Conservation (phyloP, 2,113 vertebrate species). For the Noctilio leporinus region DNA sequence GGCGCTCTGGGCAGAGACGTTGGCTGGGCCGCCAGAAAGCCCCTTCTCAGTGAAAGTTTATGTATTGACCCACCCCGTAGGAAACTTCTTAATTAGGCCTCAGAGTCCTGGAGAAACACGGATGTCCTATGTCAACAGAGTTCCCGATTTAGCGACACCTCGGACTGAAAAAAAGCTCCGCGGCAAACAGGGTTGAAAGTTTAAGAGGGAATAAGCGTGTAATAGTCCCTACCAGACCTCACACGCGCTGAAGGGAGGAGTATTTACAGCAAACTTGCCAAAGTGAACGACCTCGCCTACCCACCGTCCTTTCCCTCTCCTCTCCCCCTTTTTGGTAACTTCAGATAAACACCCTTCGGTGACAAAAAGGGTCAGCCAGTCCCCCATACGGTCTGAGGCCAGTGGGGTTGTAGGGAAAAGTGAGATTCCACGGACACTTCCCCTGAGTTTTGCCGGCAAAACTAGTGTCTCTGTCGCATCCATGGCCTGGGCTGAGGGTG, state of each 20-base stretch:
- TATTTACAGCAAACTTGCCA: slow-evolving; percentile 76
- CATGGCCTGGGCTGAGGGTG: neutral
- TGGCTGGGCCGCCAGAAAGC: neutral
- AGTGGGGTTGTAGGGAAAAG: neutral
- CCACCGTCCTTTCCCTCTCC: neutral
- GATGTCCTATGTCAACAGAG: slow-evolving; percentile 75
- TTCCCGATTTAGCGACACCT: slow-evolving; percentile 80
- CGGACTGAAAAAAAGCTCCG: slow-evolving; percentile 76
- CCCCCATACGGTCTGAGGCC: slow-evolving; percentile 26
- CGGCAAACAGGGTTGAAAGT: slow-evolving; percentile 74
- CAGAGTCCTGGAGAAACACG: slow-evolving; percentile 67
- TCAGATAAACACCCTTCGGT: slow-evolving; percentile 69
- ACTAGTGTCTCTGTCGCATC: too few relatives aligned
- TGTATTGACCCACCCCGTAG: slow-evolving; percentile 70
- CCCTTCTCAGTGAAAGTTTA: slow-evolving; percentile 72
- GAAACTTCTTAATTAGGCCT: slow-evolving; percentile 78
- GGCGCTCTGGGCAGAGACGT: neutral
- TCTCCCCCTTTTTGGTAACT: slow-evolving; percentile 14
- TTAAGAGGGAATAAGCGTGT: slow-evolving; percentile 78
- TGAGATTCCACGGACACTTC: neutral
- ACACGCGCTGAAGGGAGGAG: slow-evolving; percentile 60
- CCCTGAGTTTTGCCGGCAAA: rapidly evolving
- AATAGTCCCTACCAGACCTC: slow-evolving; percentile 76
- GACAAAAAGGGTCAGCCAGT: slow-evolving; percentile 53
- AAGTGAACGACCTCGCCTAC: slow-evolving; percentile 68